These are phyloP conservation scores for Euphydryas editha DNA, from an alignment of 2,888 invertebrate species.

Conservation along the genomic window DNA sequence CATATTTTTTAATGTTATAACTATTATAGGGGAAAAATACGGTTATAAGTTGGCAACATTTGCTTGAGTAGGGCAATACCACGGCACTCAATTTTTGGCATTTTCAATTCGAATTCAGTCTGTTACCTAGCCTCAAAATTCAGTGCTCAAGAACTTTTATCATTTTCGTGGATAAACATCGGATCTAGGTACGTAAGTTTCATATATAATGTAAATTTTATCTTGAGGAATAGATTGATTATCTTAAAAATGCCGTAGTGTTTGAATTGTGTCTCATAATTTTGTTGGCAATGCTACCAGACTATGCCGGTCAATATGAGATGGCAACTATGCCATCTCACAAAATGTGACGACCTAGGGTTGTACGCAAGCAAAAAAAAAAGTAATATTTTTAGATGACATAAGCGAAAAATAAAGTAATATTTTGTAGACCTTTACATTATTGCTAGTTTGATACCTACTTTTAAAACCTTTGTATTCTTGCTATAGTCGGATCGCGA, in stretches of 20 bases:
- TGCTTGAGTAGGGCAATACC: not conserved
- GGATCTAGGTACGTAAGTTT: not conserved
- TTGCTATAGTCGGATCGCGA: too few relatives aligned
- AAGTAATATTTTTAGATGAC: not conserved
- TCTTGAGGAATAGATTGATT: not conserved
- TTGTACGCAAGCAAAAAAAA: not conserved
- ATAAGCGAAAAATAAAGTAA: too few relatives aligned
- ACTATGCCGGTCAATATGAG: not conserved
- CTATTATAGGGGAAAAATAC: slow-evolving; percentile 7
- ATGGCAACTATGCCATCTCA: not conserved
- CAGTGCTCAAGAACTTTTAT: slow-evolving; percentile 8
- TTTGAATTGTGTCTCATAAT: slow-evolving; percentile 9
- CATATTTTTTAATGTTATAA: slow-evolving; percentile 2
- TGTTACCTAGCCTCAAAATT: not conserved
- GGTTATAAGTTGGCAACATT: slow-evolving; percentile 6
- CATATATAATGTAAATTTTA: not conserved
- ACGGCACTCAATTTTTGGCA: not conserved
- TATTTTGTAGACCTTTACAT: too few relatives aligned
- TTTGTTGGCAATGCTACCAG: slow-evolving; percentile 10
- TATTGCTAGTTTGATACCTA: too few relatives aligned
- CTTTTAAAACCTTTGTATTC: too few relatives aligned
- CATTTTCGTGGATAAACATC: not conserved
- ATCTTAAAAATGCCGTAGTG: not conserved
- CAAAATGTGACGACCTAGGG: slow-evolving; percentile 3
- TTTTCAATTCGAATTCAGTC: not conserved